These are phyloP conservation scores for Ramazzottius varieornatus DNA, from an alignment of 2,888 invertebrate species.

Conservation along the genomic window DNA sequence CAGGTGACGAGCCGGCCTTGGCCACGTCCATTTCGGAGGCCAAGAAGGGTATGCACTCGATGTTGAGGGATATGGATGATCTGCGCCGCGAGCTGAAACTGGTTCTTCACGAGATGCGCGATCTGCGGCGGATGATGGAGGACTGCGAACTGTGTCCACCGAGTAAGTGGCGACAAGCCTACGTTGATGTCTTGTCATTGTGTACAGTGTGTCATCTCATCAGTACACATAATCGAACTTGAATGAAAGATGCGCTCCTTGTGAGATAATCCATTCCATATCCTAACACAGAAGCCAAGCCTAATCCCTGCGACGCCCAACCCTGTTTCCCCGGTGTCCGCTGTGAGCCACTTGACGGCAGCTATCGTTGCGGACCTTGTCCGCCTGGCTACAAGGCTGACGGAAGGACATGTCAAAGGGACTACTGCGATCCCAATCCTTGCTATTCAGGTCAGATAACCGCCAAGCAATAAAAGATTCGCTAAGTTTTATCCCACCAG, in stretches of 20 bases:
- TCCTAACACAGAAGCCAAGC: background rate
- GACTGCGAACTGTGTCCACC: background rate
- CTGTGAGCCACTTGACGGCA: background rate
- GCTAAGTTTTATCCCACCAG: too few relatives aligned
- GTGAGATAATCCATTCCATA: background rate
- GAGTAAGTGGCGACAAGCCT: background rate
- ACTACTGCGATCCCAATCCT: conserved; percentile 4
- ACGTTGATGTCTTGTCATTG: background rate
- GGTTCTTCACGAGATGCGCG: background rate
- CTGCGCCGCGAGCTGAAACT: background rate
- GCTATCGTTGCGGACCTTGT: conserved; percentile 1
- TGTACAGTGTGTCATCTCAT: too few relatives aligned
- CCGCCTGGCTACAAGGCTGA: conserved; percentile 1
- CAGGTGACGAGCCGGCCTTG: too few relatives aligned
- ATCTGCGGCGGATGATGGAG: background rate
- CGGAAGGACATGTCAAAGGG: conserved; percentile 1
- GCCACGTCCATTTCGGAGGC: background rate
- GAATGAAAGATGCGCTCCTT: too few relatives aligned
- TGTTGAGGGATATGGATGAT: background rate
- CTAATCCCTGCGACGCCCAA: background rate
- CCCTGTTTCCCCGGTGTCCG: conserved; percentile 4
- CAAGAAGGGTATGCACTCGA: background rate
- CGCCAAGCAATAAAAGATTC: too few relatives aligned
- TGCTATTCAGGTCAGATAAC: background rate
- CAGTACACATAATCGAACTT: too few relatives aligned